A percentile compares a stretch with the other conserved stretches of the same genome.
Evolutionary conservation across 2,797 vertebrate species (phyloP).

Genomic region (Halcyon badia): DNA sequence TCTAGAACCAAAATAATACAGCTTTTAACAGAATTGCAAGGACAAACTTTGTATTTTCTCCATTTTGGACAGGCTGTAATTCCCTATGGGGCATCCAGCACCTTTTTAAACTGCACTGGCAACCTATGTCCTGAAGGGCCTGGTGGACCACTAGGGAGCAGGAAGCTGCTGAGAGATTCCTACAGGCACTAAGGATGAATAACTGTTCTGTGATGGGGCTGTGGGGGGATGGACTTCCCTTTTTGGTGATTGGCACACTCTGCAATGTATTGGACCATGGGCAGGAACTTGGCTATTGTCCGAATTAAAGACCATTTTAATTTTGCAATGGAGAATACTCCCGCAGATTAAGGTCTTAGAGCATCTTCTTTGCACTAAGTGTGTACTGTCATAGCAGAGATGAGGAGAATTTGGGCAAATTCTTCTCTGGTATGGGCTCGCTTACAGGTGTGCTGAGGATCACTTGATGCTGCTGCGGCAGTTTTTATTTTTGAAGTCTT

Average conservation of each 20-base stretch:
- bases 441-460: background rate
- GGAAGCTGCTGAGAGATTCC: background rate
- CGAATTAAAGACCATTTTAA: background rate
- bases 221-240: fast-evolving
- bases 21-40: background rate
- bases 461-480: background rate
- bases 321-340: background rate
- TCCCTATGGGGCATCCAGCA: background rate
- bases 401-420: background rate
- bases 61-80: background rate
- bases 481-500: background rate
- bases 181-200: background rate
- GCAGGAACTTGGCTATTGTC: background rate
- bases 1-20: background rate
- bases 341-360: background rate
- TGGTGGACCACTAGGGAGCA: background rate
- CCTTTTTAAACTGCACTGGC: background rate
- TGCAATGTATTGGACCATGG: fast-evolving
- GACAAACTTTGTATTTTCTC: background rate
- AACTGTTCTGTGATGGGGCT: background rate
- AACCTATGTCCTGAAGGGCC: fast-evolving
- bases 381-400: background rate
- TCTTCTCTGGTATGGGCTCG: fast-evolving
- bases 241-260: background rate
- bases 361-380: background rate